These are phyloP conservation scores for Drosophila tani DNA, from an alignment of 1,140 invertebrate species.

Conservation along the genomic window DNA sequence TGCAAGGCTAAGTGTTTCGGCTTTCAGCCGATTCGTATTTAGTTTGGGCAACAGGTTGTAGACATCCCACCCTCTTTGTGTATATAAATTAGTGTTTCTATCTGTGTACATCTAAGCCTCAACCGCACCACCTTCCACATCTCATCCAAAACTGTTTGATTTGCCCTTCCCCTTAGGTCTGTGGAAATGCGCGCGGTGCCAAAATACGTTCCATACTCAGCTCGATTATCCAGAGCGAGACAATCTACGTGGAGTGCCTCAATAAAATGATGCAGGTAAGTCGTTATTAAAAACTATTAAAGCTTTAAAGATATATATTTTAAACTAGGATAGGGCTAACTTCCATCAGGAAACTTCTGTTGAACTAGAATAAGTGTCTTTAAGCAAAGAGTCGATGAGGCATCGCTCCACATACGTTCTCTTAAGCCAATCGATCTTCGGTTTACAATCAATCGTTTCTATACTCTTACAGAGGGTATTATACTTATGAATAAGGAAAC, in stretches of 20 bases:
- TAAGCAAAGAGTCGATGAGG: background rate
- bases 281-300: conserved; percentile 9
- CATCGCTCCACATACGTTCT: no score
- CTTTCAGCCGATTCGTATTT: conserved; percentile 5
- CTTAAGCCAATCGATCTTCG: no score
- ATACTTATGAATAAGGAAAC: no score
- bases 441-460: no score
- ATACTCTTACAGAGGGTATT: no score
- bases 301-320: background rate
- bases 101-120: background rate
- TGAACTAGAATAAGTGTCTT: background rate
- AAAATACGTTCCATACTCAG: conserved; percentile 92
- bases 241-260: conserved; percentile 94
- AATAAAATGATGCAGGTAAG: conserved; percentile 94
- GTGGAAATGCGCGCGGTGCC: conserved; percentile 85
- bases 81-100: background rate
- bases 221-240: conserved; percentile 96
- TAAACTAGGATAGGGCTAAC: no score
- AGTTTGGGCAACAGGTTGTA: conserved; percentile 19
- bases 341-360: background rate
- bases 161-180: conserved; percentile 56
- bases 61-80: background rate
- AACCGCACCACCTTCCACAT: background rate
- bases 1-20: conserved; percentile 1
- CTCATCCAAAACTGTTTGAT: conserved; percentile 1